A percentile compares a stretch with the other conserved stretches of the same genome.
These are phyloP conservation scores for Chrysopa pallens DNA, from an alignment of 1,140 invertebrate genomes.

Conservation along the genomic window DNA sequence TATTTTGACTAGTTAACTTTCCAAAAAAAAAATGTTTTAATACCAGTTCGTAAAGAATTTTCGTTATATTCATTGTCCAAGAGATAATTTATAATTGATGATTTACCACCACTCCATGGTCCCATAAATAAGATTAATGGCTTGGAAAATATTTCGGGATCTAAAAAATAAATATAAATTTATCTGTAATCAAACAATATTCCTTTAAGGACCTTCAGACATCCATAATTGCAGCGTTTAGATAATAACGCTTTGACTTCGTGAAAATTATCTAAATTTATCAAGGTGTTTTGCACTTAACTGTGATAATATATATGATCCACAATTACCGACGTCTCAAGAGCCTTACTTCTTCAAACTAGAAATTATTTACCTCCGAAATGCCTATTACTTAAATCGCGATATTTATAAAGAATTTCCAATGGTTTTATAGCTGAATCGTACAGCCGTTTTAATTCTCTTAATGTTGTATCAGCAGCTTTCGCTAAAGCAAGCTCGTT, in stretches of 20 bases:
- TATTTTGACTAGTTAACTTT: neutral
- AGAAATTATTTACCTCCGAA: constrained; percentile 55
- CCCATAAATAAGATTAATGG: constrained; percentile 86
- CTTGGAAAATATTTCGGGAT: constrained; percentile 90
- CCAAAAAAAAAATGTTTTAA: constrained; percentile 2
- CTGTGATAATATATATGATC: too few relatives aligned
- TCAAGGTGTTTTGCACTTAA: too few relatives aligned
- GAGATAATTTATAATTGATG: constrained; percentile 84
- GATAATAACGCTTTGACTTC: too few relatives aligned
- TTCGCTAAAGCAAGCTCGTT: constrained; percentile 51
- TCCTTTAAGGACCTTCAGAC: too few relatives aligned
- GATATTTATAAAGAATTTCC: constrained; percentile 78
- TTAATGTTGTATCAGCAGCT: constrained; percentile 56
- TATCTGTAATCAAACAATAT: neutral
- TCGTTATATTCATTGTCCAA: constrained; percentile 70
- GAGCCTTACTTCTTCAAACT: too few relatives aligned
- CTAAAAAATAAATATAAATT: constrained; percentile 24
- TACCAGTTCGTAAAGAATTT: constrained; percentile 71
- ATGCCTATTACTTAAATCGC: constrained; percentile 80
- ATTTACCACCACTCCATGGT: constrained; percentile 91
- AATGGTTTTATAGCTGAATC: constrained; percentile 77
- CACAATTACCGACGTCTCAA: too few relatives aligned
- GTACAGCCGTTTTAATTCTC: constrained; percentile 74
- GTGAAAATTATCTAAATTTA: too few relatives aligned
- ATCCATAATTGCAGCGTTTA: too few relatives aligned